Evolutionary conservation across 2,888 invertebrate species (phyloP).

Genomic region (Petrolisthes manimaculis): DNA sequence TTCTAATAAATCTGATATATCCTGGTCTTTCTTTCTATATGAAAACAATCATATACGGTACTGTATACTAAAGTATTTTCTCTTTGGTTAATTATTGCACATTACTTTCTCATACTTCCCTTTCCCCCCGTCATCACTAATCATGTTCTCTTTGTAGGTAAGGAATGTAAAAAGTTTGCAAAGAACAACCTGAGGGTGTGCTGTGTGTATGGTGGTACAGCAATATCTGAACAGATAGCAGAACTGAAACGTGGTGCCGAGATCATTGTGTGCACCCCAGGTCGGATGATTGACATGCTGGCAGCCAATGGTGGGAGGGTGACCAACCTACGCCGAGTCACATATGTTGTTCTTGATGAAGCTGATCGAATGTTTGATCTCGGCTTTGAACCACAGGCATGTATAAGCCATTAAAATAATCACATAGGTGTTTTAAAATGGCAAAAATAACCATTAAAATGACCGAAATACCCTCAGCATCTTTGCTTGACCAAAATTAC

Average conservation of each 20-base stretch:
- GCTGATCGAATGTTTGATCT: conserved; percentile 99
- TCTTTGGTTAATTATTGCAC: too few species aligned
- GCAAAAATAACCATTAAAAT: not conserved
- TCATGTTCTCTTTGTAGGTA: conserved; percentile 68
- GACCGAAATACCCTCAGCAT: not conserved
- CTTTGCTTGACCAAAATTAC: not conserved
- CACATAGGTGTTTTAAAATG: not conserved
- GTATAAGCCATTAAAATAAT: not conserved
- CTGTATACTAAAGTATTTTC: too few species aligned
- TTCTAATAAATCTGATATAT: too few species aligned
- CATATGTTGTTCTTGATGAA: conserved; percentile 97
- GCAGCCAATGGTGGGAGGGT: conserved; percentile 96
- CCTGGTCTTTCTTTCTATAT: too few species aligned
- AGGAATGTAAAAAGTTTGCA: conserved; percentile 94
- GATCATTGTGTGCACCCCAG: conserved; percentile 98
- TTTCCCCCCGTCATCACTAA: too few species aligned
- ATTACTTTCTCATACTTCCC: too few species aligned
- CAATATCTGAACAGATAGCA: conserved; percentile 75
- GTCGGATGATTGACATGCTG: conserved; percentile 99
- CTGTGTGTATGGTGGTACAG: conserved; percentile 97
- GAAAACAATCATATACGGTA: too few species aligned
- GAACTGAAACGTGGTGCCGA: conserved; percentile 83
- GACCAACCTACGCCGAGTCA: conserved; percentile 95
- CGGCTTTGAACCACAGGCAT: conserved; percentile 96
- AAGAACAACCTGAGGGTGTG: conserved; percentile 86